phyloP scores from a whole-genome alignment of 2,797 vertebrate species.

The Dendrocincla fuliginosa region DNA sequence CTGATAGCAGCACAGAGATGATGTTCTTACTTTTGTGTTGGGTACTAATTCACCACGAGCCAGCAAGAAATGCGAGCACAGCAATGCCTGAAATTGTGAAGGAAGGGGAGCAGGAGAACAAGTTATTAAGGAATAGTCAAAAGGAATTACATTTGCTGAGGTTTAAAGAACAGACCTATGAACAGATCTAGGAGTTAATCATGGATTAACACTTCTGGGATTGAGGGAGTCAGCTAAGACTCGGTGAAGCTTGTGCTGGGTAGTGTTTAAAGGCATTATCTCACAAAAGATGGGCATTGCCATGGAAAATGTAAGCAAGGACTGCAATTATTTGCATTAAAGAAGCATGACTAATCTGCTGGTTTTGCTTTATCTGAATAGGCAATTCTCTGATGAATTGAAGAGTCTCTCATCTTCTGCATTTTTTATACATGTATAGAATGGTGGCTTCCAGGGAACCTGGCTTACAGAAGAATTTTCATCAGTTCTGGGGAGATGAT shows the following conservation, averaged over 20 bases:
- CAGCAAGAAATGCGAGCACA: background rate
- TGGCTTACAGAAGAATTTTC: background rate
- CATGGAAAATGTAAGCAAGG: constrained; percentile 30
- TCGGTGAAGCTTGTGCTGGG: background rate
- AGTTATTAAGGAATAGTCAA: constrained; percentile 23
- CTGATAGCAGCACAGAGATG: background rate
- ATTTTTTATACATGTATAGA: background rate
- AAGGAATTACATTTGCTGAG: constrained; percentile 40
- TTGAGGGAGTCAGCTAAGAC: background rate
- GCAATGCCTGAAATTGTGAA: background rate
- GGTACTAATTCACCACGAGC: background rate
- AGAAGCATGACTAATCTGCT: constrained; percentile 37
- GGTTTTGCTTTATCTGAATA: constrained; percentile 12
- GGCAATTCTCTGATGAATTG: background rate
- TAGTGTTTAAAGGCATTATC: constrained; percentile 43
- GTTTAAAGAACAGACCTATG: constrained; percentile 34
- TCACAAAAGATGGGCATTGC: constrained; percentile 40
- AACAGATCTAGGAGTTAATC: constrained; percentile 46
- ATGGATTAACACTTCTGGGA: constrained; percentile 50
- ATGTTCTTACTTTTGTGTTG: background rate
- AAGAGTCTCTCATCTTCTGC: background rate
- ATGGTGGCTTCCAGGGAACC: background rate
- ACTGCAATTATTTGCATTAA: constrained; percentile 51
- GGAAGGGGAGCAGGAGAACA: background rate
- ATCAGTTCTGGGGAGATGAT: background rate